Conservation (phyloP, 2,888 invertebrate genomes). For the Taphrorychus bicolor region DNA sequence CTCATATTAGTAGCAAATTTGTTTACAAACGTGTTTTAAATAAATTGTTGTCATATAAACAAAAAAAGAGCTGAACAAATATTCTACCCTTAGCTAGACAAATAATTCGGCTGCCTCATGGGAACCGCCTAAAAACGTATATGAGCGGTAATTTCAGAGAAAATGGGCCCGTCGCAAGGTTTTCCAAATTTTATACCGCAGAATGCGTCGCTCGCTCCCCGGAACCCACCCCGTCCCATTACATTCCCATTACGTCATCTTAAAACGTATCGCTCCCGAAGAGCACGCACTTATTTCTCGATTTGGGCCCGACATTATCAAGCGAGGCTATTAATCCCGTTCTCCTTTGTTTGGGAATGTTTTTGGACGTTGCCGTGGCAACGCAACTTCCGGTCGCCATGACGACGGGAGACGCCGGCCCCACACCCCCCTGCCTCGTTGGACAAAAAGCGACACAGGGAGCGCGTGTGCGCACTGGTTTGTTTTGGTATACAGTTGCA, state of each 20-base stretch:
- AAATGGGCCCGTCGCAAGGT: too few species aligned
- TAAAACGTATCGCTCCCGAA: constrained; percentile 6
- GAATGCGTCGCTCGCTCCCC: too few species aligned
- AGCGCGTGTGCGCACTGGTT: constrained; percentile 1
- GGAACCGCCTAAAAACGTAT: too few species aligned
- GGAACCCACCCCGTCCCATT: background rate
- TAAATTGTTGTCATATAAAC: too few species aligned
- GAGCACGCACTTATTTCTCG: constrained; percentile 6
- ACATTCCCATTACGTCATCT: constrained; percentile 7
- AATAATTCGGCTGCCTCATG: too few species aligned
- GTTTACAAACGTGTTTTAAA: too few species aligned
- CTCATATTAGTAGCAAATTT: too few species aligned
- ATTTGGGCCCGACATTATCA: constrained; percentile 4
- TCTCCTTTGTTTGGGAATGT: constrained; percentile 6
- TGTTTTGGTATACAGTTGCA: constrained; percentile 1
- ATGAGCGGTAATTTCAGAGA: too few species aligned
- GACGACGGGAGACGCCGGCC: constrained; percentile 1
- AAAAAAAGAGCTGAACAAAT: too few species aligned
- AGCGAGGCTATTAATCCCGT: constrained; percentile 3
- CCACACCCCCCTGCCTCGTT: background rate
- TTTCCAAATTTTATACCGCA: background rate
- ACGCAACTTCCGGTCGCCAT: constrained; percentile 3
- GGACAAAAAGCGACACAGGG: background rate
- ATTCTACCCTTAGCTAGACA: too few species aligned
- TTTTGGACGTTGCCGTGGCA: background rate